phyloP scores from a whole-genome alignment of 1,140 invertebrate species.

The Leptoteleia sp. region DNA sequence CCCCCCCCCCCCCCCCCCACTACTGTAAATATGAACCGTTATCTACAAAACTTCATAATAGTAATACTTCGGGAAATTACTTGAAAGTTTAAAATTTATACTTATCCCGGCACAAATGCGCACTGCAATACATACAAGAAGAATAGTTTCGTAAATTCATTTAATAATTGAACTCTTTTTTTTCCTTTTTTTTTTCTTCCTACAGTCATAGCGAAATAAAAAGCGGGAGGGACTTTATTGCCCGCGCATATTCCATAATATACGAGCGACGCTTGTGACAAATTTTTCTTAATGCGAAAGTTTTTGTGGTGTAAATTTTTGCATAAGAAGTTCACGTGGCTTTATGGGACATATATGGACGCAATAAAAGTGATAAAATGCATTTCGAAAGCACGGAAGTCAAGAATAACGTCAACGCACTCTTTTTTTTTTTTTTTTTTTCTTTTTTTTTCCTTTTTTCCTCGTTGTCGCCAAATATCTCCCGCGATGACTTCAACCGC shows the following conservation, averaged over 20 bases:
- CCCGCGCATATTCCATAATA: constrained; percentile 10
- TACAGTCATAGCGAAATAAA: constrained; percentile 12
- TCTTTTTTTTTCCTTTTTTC: no score
- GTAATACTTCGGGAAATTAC: constrained; percentile 18
- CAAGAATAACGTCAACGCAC: neutral
- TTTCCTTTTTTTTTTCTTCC: no score
- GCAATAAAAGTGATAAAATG: constrained; percentile 30
- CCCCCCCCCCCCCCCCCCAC: no score
- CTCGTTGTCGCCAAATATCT: neutral
- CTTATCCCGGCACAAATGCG: neutral
- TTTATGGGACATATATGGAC: constrained; percentile 23
- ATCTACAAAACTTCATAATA: constrained; percentile 18
- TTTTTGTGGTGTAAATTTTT: constrained; percentile 37
- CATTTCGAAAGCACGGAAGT: constrained; percentile 14
- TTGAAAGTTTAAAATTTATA: constrained; percentile 9
- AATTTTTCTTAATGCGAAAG: constrained; percentile 40
- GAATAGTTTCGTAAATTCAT: constrained; percentile 4
- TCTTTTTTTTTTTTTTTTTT: no score
- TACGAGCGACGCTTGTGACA: constrained; percentile 15
- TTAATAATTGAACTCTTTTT: constrained; percentile 19
- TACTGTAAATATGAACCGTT: no score
- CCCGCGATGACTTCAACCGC: neutral
- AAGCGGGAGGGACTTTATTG: constrained; percentile 15
- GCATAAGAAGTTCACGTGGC: constrained; percentile 18
- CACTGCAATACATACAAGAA: neutral